phyloP scores from a whole-genome alignment of 2,888 invertebrate genomes.

The Ennomos fuscantarius region DNA sequence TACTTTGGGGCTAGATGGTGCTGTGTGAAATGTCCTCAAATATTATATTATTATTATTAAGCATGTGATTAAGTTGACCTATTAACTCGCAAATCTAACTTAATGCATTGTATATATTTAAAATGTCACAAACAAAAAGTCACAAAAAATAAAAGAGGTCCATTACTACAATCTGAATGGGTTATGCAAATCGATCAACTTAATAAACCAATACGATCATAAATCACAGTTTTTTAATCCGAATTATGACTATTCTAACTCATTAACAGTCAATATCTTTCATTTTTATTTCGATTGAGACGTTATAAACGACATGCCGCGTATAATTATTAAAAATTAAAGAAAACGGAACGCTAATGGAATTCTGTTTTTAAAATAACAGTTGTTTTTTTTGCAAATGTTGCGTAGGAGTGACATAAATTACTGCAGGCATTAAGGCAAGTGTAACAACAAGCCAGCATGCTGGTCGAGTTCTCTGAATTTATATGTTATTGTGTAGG shows the following conservation, averaged over 20 bases:
- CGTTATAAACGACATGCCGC: conserved; percentile 50
- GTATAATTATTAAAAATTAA: conserved; percentile 48
- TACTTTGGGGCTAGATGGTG: too few relatives aligned
- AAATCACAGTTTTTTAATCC: conserved; percentile 59
- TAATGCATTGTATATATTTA: conserved; percentile 14
- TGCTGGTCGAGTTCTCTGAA: conserved; percentile 50
- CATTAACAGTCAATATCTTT: conserved; percentile 54
- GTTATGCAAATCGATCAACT: conserved; percentile 57
- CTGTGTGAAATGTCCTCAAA: too few relatives aligned
- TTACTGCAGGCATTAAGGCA: conserved; percentile 50
- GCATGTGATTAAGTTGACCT: conserved; percentile 29
- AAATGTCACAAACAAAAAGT: too few relatives aligned
- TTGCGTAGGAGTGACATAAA: conserved; percentile 66
- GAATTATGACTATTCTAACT: conserved; percentile 56
- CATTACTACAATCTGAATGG: conserved; percentile 35
- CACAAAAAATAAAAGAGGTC: conserved; percentile 14
- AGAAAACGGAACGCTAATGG: conserved; percentile 45
- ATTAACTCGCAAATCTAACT: conserved; percentile 41
- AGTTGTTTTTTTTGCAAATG: conserved; percentile 49
- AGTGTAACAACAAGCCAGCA: conserved; percentile 47
- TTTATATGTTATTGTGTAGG: conserved; percentile 44
- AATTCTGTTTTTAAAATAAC: conserved; percentile 52
- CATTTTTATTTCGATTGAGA: conserved; percentile 53
- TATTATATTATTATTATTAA: too few relatives aligned
- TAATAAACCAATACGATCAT: conserved; percentile 47